phyloP scores from a whole-genome alignment of 53 echinoderm and acorn worm species.

The Hippasteria phrygiana region DNA sequence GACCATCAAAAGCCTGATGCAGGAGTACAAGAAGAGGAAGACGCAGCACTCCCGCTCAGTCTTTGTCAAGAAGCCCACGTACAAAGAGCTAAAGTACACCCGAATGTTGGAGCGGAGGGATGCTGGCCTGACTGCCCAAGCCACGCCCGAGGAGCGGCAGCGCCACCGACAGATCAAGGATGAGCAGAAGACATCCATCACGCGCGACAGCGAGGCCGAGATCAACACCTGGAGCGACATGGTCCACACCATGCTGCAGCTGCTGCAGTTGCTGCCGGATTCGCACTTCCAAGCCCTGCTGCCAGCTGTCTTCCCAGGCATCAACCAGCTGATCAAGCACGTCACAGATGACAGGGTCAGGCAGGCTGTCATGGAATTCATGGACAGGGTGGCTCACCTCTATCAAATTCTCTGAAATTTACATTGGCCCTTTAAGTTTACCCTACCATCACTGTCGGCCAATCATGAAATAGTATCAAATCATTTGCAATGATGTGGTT shows the following conservation, averaged over 20 bases:
- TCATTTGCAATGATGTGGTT: background rate
- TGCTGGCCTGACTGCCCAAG: background rate
- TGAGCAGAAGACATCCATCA: conserved; percentile 85
- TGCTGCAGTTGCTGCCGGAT: conserved; percentile 91
- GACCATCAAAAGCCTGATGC: conserved; percentile 99
- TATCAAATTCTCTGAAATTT: conserved; percentile 79
- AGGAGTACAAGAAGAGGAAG: conserved; percentile 97
- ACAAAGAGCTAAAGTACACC: conserved; percentile 94
- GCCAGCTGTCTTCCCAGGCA: conserved; percentile 87
- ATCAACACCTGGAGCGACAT: conserved; percentile 95
- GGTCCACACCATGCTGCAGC: conserved; percentile 91
- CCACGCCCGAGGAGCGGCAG: conserved; percentile 81
- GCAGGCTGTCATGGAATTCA: conserved; percentile 92
- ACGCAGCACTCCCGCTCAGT: conserved; percentile 89
- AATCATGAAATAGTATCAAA: background rate
- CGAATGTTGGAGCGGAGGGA: conserved; percentile 70
- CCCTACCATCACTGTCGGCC: background rate
- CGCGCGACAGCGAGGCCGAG: conserved; percentile 85
- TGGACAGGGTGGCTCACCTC: conserved; percentile 92
- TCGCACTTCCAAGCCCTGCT: conserved; percentile 84
- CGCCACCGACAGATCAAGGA: conserved; percentile 91
- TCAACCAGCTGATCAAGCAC: conserved; percentile 95
- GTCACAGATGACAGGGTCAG: conserved; percentile 85
- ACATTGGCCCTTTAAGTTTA: background rate
- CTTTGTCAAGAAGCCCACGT: conserved; percentile 97